Conservation (phyloP, 2,113 vertebrate species). For the Hippopotamus amphibius region DNA sequence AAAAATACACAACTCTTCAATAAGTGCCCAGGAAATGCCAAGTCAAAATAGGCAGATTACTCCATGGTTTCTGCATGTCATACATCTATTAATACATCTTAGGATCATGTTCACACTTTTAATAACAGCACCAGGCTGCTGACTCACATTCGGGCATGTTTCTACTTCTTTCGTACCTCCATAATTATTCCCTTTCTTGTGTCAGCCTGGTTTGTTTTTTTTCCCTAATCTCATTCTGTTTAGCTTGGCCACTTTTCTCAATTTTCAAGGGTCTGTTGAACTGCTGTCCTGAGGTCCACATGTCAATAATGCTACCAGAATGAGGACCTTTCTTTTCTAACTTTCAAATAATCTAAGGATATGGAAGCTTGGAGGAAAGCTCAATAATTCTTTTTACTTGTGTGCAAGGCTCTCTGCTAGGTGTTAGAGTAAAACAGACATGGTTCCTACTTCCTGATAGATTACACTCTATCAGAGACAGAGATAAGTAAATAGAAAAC, state of each 20-base stretch:
- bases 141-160: conserved; percentile 78
- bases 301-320: background rate
- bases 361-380: background rate
- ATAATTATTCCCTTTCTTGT: conserved; percentile 74
- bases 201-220: conserved; percentile 52
- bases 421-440: background rate
- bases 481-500: conserved; percentile 45
- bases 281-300: background rate
- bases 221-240: conserved; percentile 56
- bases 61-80: conserved; percentile 77
- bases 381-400: background rate
- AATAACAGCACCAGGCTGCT: conserved; percentile 80
- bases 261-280: background rate
- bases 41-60: conserved; percentile 79
- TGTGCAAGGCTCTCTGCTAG: background rate
- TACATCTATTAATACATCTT: conserved; percentile 80
- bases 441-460: background rate
- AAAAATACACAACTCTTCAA: conserved; percentile 47
- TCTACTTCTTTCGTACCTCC: conserved; percentile 72
- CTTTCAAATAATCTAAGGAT: conserved; percentile 53
- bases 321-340: conserved; percentile 23
- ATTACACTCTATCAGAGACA: background rate
- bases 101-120: conserved; percentile 82
- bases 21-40: conserved; percentile 46
- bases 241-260: conserved; percentile 30